Evolutionary conservation across 2,113 vertebrate species (phyloP), one percentile per base, ranked within the genome.

Genomic region (Theristicus caerulescens): DNA sequence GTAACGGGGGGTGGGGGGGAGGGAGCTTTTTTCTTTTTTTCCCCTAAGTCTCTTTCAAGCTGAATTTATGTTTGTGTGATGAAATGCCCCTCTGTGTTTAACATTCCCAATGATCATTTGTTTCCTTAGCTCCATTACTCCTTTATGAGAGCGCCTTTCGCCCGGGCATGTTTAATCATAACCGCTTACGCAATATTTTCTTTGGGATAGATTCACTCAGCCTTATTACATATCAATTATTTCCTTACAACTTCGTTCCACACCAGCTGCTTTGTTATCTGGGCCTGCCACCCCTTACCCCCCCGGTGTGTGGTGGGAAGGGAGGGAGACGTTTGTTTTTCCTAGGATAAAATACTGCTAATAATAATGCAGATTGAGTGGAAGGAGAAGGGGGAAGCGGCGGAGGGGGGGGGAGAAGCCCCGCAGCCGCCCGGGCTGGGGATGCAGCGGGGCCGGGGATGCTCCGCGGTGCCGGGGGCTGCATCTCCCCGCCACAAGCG

Each of bases 111-210:
- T 95, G 93, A 97, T 96, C 92, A 96, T 96, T 95, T 95, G 95
- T 96, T 97, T 96, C 94, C 94, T 95, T 94, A 96, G 96, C 90
- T 96, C 92, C 95, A 96, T 96, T 96, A 94, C 88, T 95, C 87
- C 90, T 93, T 95, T 95, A 90, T 96, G 95, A 94, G 95, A 81
- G 91, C 81, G 76, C 96, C 96, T 96, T 96, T 96, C 88, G 93
- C 91, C 93, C 81, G 94, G 97, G 95, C 95, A 91, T 65, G 95
- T 94, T 97, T 96, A 95, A 95, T 98, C 97, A 97, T 94, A 90
- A 61, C 92, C 97, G 97, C 97, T 98, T 98, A 97, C 88, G 96
- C 97, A 96, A 97, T 98, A 96, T 97, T 98, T 98, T 97, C 96
- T 97, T 97, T 97, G 96, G 93, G 96, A 97, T 95, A 93, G 97